Percentiles rank a stretch among this genome's conserved stretches.
Conservation (phyloP, 2,888 invertebrate species). For the Stenoptilia bipunctidactyla region DNA sequence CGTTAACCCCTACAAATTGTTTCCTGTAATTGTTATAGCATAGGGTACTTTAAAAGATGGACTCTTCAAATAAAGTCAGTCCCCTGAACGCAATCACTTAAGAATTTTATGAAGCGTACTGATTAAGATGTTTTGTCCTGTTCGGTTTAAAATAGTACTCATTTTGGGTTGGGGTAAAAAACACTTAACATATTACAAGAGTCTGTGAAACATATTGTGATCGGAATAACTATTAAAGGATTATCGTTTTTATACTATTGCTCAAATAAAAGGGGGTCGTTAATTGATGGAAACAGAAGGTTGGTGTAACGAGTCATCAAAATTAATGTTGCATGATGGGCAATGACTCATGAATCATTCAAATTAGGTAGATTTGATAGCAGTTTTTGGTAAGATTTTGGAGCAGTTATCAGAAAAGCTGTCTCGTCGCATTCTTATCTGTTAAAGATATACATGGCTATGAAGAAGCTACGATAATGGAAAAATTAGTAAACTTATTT, state of each 20-base stretch:
- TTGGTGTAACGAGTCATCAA: constrained; percentile 10
- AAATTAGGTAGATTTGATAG: no score
- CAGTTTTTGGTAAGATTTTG: constrained; percentile 38
- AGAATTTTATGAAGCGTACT: constrained; percentile 67
- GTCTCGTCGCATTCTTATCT: no score
- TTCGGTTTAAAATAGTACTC: constrained; percentile 36
- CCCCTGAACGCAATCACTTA: constrained; percentile 63
- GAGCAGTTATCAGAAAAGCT: no score
- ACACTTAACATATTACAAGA: constrained; percentile 18
- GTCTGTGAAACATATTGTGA: constrained; percentile 57
- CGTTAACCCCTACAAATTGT: constrained; percentile 24
- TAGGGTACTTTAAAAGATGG: constrained; percentile 51
- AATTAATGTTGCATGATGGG: no score
- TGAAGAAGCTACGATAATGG: no score
- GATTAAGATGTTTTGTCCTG: constrained; percentile 67
- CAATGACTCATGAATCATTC: no score
- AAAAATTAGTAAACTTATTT: no score
- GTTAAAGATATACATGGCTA: no score
- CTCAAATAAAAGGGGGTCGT: constrained; percentile 10
- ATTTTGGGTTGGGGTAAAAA: constrained; percentile 21
- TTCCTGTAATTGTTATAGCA: constrained; percentile 19
- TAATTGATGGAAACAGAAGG: constrained; percentile 14
- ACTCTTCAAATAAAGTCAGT: constrained; percentile 50
- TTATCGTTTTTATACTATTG: constrained; percentile 21
- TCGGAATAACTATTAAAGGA: constrained; percentile 59